Conservation (phyloP, 2,888 invertebrate genomes). For the Arenicola marina region DNA sequence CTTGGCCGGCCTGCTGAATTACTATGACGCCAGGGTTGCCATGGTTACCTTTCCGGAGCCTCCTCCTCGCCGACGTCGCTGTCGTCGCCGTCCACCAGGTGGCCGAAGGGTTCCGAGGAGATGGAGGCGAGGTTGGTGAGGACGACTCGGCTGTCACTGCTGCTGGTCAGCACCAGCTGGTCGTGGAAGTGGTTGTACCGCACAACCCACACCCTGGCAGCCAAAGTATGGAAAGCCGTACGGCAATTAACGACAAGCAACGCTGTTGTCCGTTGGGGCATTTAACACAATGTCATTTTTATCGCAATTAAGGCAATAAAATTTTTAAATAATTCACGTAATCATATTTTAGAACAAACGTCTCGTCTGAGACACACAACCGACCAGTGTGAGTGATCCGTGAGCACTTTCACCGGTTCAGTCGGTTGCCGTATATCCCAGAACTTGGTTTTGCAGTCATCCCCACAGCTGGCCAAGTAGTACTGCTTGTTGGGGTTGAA, state of each 20-base stretch:
- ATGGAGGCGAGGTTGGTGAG: constrained; percentile 85
- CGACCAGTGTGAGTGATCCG: constrained; percentile 66
- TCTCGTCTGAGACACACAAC: no score
- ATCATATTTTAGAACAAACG: no score
- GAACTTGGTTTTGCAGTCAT: constrained; percentile 91
- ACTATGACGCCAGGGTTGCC: no score
- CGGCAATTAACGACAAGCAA: no score
- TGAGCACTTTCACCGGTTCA: constrained; percentile 72
- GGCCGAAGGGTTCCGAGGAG: constrained; percentile 77
- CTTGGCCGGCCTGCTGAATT: no score
- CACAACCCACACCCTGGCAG: constrained; percentile 84
- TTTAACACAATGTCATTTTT: no score
- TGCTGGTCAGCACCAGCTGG: constrained; percentile 89
- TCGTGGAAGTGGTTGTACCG: constrained; percentile 97
- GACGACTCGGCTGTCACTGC: constrained; percentile 91
- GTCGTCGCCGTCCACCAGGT: constrained; percentile 62
- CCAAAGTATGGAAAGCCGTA: no score
- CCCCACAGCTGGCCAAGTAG: constrained; percentile 89
- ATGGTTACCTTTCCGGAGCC: no score
- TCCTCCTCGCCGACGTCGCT: constrained; percentile 45
- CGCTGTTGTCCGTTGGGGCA: no score
- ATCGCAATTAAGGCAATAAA: no score
- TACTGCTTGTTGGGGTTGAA: constrained; percentile 99
- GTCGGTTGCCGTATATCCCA: constrained; percentile 86
- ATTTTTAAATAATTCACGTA: no score